Conservation (phyloP, 1,140 invertebrate genomes). For the Temnothorax curvispinosus region DNA sequence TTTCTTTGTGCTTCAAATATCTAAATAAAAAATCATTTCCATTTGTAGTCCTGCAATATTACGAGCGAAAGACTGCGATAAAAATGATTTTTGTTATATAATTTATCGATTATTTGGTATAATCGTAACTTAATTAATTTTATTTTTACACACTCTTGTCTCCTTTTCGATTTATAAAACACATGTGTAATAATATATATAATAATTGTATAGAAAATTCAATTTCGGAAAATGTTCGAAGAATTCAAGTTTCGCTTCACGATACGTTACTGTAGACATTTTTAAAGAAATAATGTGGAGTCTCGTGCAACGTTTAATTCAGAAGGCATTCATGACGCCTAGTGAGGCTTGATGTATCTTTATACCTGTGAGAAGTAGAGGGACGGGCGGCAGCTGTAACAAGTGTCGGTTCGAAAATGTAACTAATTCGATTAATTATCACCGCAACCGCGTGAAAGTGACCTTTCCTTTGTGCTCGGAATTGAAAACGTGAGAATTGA, state of each 20-base stretch:
- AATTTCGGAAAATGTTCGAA: background rate
- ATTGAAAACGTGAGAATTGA: background rate
- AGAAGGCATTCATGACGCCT: background rate
- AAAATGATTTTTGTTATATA: too few relatives aligned
- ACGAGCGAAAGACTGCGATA: too few relatives aligned
- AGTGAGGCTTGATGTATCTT: background rate
- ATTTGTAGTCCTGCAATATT: too few relatives aligned
- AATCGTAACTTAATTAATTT: too few relatives aligned
- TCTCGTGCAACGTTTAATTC: background rate
- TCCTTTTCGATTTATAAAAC: too few relatives aligned
- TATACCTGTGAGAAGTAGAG: background rate
- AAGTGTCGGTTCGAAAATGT: background rate
- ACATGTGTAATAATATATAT: background rate
- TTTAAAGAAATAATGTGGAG: background rate
- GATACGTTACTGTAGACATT: background rate
- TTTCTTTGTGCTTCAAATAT: background rate
- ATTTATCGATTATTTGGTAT: too few relatives aligned
- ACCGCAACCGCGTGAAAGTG: background rate
- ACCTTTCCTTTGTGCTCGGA: background rate
- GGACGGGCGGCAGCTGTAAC: background rate
- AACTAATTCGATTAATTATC: background rate
- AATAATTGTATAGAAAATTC: background rate
- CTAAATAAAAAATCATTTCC: too few relatives aligned
- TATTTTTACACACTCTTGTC: too few relatives aligned
- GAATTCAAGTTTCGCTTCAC: background rate